Evolutionary conservation across 1,140 invertebrate genomes (phyloP), one percentile per base, ranked within the genome.

Genomic region (Lanistes nyassanus): DNA sequence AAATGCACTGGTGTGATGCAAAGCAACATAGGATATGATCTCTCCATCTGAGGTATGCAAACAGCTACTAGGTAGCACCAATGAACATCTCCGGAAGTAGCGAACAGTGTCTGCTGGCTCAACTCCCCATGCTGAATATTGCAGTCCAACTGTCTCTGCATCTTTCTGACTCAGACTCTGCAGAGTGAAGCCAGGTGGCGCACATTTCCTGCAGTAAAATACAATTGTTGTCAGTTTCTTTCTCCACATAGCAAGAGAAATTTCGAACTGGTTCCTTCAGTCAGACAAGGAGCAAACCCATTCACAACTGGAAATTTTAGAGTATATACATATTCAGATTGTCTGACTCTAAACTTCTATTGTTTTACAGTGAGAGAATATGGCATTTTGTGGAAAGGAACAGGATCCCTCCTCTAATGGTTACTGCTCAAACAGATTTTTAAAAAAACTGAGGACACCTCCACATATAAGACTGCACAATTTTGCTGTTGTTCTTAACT

Each of bases 71-170:
- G 55, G 70, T 1, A 72, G 55, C 34, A 29, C 31, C n/a, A n/a
- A 11, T 34, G 55, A 37, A 34, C 70, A 72, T 37, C 29, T 19
- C 23, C 60, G 70, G 26, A 72, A 72, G 37, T 72, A 72, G 37
- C 55, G 2, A 26, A 72, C 56, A 9, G 70, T 29, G 31, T 72
- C 55, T 23, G 70, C 36, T n/a, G 70, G 70, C n/a, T 36, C 23
- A 55, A 72, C 70, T 9, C 70, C 56, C 70, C 70, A 72, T 21
- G 70, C 70, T 29, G 70, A 42, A 37, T 72, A 72, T 55, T 72
- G 70, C 39, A 56, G 70, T 11, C 70, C 70, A 34, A 72, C 70
- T n/a, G 34, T 62, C 16, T 60, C 36, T n/a, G 70, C 70, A 60
- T 72, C 55, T 21, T 42, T 13, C 60, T 31, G 23, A 13, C 13